phyloP scores from a whole-genome alignment of 2,797 vertebrate species.

The Clarias fuscus region DNA sequence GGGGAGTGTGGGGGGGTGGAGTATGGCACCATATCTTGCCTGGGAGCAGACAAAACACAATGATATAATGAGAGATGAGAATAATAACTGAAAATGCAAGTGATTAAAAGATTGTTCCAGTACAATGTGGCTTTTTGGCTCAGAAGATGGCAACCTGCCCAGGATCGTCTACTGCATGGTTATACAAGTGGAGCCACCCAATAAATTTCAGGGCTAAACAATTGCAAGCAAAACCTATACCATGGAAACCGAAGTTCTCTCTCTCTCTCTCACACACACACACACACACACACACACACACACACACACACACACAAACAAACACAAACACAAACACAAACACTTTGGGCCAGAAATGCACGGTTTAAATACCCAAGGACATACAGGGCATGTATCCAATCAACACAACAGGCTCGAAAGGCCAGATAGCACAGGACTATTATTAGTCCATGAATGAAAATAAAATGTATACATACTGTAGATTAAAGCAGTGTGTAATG shows the following conservation, averaged over 20 bases:
- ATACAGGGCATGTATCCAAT: constrained; percentile 26
- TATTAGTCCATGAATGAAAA: constrained; percentile 28
- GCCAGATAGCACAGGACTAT: constrained; percentile 25
- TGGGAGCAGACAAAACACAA: constrained; percentile 42
- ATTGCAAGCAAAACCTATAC: constrained; percentile 28
- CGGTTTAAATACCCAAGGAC: constrained; percentile 42
- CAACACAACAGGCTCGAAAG: constrained; percentile 24
- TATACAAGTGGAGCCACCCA: constrained; percentile 39
- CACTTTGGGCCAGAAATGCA: neutral
- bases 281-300: too few species aligned
- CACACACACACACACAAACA: too few species aligned
- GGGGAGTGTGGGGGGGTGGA: neutral
- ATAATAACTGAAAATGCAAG: constrained; percentile 45
- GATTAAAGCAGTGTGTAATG: constrained; percentile 11
- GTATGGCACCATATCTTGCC: constrained; percentile 10
- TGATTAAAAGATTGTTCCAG: constrained; percentile 37
- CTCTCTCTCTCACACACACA: too few species aligned
- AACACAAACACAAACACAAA: neutral
- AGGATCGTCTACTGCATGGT: constrained; percentile 24
- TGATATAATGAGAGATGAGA: constrained; percentile 42
- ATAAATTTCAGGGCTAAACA: constrained; percentile 44
- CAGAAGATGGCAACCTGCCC: constrained; percentile 25
- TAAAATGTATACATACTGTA: neutral
- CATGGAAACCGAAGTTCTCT: constrained; percentile 37
- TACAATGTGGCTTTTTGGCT: constrained; percentile 47